Percentiles rank a stretch among this genome's conserved stretches.
Conservation (phyloP, 2,113 vertebrate genomes). For the Perca flavescens region DNA sequence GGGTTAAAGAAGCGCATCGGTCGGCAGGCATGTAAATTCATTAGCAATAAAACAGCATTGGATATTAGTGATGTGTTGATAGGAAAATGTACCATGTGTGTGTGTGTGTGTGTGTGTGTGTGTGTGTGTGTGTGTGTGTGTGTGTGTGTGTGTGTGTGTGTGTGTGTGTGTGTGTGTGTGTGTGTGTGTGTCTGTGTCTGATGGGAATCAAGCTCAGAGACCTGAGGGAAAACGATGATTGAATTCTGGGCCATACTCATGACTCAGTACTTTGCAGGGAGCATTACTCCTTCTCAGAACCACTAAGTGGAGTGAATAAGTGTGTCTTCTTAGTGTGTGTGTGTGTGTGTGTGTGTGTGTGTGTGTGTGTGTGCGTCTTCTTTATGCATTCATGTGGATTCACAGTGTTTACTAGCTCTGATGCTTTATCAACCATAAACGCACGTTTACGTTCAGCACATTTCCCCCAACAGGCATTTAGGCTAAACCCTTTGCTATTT, state of each 20-base stretch:
- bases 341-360: conserved; percentile 5
- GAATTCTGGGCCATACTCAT: conserved; percentile 59
- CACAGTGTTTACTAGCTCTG: conserved; percentile 24
- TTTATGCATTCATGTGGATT: conserved; percentile 13
- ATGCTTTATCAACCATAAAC: conserved; percentile 36
- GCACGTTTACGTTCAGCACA: conserved; percentile 12
- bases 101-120: conserved; percentile 9
- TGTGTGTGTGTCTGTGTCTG: neutral
- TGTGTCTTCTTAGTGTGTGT: conserved; percentile 17
- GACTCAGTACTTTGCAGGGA: conserved; percentile 65
- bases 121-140: conserved; percentile 4
- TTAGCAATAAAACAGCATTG: conserved; percentile 35
- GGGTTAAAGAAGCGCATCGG: conserved; percentile 30
- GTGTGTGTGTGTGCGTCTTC: neutral
- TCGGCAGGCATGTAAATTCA: conserved; percentile 41
- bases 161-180: conserved; percentile 18
- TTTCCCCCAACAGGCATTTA: conserved; percentile 51
- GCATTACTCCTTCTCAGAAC: conserved; percentile 54
- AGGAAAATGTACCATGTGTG: conserved; percentile 17
- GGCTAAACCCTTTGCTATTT: conserved; percentile 26
- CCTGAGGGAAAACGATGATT: conserved; percentile 56
- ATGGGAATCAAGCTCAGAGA: conserved; percentile 43
- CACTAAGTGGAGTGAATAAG: conserved; percentile 61
- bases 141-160: conserved; percentile 4
- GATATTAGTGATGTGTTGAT: conserved; percentile 44